Percentiles rank a stretch among this genome's conserved stretches.
Evolutionary conservation across 1,140 invertebrate genomes (phyloP).

Genomic region (Leptonema lineaticorne): DNA sequence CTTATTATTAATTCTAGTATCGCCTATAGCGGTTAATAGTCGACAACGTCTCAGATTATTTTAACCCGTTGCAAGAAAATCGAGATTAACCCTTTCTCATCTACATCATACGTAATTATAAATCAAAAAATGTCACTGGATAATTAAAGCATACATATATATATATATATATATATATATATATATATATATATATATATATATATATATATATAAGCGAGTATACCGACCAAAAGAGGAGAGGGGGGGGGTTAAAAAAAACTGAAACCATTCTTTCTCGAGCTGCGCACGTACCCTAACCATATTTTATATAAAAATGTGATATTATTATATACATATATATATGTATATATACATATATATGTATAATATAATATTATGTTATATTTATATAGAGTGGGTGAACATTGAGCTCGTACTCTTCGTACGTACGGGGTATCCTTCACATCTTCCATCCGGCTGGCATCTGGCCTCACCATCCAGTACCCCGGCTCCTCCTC

Average conservation of each 20-base stretch:
- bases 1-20: too few species aligned
- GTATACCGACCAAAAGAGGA: background rate
- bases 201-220: background rate
- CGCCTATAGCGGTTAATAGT: too few species aligned
- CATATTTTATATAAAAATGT: too few species aligned
- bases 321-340: background rate
- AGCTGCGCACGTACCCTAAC: too few species aligned
- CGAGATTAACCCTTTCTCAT: too few species aligned
- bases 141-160: background rate
- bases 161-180: background rate
- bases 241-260: background rate
- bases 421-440: conserved; percentile 27
- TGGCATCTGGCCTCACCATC: conserved; percentile 34
- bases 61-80: too few species aligned
- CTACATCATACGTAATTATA: too few species aligned
- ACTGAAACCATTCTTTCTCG: too few species aligned
- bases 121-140: too few species aligned
- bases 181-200: background rate
- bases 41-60: too few species aligned
- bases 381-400: background rate
- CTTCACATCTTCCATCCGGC: conserved; percentile 35
- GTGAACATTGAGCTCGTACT: conserved; percentile 32
- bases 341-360: background rate
- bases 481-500: conserved; percentile 35
- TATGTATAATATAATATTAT: background rate